A percentile compares a stretch with the other conserved stretches of the same genome.
These are phyloP conservation scores for Gadopsis bispinosus DNA, from an alignment of 2,797 vertebrate genomes.

Conservation along the genomic window DNA sequence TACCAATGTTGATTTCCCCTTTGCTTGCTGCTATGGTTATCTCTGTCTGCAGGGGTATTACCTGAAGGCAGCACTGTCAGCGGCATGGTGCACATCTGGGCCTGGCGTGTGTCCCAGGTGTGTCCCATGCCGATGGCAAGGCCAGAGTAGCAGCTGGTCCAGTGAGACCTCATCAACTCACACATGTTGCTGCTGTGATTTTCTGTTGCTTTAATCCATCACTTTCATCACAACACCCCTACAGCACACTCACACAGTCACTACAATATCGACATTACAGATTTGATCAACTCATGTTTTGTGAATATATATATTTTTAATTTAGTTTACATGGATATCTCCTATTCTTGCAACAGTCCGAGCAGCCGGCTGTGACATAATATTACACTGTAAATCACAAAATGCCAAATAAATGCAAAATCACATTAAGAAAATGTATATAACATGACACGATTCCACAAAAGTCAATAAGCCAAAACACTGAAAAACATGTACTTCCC, in stretches of 20 bases:
- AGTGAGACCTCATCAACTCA: not conserved
- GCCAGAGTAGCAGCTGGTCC: not conserved
- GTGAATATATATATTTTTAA: not conserved
- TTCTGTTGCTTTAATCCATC: constrained; percentile 5
- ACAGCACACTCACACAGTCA: not conserved
- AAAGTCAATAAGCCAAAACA: not conserved
- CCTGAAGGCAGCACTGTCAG: constrained; percentile 14
- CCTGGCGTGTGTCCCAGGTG: not conserved
- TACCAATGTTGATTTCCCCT: too few relatives aligned
- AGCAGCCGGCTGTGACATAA: not conserved
- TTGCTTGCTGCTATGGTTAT: not conserved
- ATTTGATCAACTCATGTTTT: constrained; percentile 2
- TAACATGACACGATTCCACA: not conserved
- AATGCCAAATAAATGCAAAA: not conserved
- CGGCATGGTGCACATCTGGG: not conserved
- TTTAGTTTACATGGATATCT: not conserved
- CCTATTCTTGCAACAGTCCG: not conserved
- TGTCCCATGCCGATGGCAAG: not conserved
- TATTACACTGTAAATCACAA: not conserved
- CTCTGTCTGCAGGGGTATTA: not conserved
- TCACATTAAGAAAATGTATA: not conserved
- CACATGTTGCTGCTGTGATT: not conserved
- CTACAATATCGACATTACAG: not conserved
- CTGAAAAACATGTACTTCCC: not conserved
- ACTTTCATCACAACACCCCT: constrained; percentile 10